phyloP scores from a whole-genome alignment of 2,888 invertebrate species.

The Drosophila hamatofila region DNA sequence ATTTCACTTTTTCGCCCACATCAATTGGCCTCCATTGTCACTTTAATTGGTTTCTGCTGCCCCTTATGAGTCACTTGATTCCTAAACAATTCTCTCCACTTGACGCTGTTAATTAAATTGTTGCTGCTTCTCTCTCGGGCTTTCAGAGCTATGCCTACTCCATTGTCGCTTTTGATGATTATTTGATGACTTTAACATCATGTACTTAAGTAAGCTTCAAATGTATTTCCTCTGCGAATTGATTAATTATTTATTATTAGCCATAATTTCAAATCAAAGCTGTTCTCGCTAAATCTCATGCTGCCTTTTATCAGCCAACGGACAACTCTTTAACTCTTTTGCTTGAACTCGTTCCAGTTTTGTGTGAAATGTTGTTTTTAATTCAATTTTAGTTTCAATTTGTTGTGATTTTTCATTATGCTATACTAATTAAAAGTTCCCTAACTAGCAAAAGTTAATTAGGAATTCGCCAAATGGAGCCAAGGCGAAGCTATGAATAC shows the following conservation, averaged over 20 bases:
- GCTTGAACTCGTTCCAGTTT: constrained; percentile 18
- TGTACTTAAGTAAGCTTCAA: not conserved
- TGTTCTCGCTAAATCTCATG: not conserved
- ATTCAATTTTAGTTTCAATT: constrained; percentile 53
- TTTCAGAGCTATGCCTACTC: too few species aligned
- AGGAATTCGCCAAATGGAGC: not conserved
- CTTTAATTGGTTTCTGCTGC: constrained; percentile 3
- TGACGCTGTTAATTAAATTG: constrained; percentile 4
- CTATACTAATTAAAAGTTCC: constrained; percentile 18
- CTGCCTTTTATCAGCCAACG: not conserved
- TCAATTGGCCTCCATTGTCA: constrained; percentile 9
- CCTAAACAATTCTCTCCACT: not conserved
- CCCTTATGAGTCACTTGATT: not conserved
- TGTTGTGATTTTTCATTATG: constrained; percentile 32
- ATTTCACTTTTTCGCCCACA: not conserved
- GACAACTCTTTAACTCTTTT: constrained; percentile 6
- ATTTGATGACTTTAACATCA: not conserved
- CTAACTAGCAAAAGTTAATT: constrained; percentile 5
- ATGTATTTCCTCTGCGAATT: not conserved
- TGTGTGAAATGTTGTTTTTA: constrained; percentile 41
- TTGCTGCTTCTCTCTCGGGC: not conserved
- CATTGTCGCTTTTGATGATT: constrained; percentile 1
- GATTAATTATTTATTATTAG: not conserved
- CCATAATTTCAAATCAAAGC: constrained; percentile 1
- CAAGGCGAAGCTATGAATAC: not conserved